Base-by-base conservation (phyloP, 2,888 invertebrate genomes). In the Cosmorhoe ocellata region DNA sequence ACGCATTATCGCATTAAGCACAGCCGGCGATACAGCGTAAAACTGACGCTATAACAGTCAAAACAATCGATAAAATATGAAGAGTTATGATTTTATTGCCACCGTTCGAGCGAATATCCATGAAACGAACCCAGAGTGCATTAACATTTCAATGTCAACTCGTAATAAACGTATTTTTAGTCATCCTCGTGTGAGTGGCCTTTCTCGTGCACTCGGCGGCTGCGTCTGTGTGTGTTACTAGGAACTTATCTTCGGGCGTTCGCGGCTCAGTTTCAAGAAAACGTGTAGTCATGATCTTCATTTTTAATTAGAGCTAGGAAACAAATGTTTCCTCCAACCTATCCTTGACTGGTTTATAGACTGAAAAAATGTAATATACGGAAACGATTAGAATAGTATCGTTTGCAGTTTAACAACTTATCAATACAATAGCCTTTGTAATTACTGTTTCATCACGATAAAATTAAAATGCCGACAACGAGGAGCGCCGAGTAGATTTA, bases 71-170 rank as follows among this genome's bases (percentile, higher is more conserved):
- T 83, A 78, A 78, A 79, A 75, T 74, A 73, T 79, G 75, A 76
- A 74, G 62, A 67, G 59, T 56, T 62, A 66, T 62, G 66, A 71
- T 74, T 75, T 75, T 73, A 76, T 72, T 69, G 67, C 66, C 64
- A 58, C 47, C 53, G 51, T 54, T 61, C 55, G 69, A 74, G 70
- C 69, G 69, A 74, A 76, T 79, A 79, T 77, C 72, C 82, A 81
- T 80, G 79, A 84, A 84, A 72, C 76, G 77, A 69, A 67, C 68
- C 63, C 64, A 70, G 88, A 81, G 90, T 90, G 89, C 90, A 88
- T 84, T 88, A 88, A 89, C 89, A 85, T 86, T 86, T 89, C 90
- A 90, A 90, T 90, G 90, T 90, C 90, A 88, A 84, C 84, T 76
- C 78, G 82, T 77, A 86, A 87, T 87, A 70, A n/a, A 71, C 61